Evolutionary conservation across 2,888 invertebrate genomes (phyloP), one percentile per base, ranked within the genome.

Genomic region (Aphelenchoides bicaudatus): DNA sequence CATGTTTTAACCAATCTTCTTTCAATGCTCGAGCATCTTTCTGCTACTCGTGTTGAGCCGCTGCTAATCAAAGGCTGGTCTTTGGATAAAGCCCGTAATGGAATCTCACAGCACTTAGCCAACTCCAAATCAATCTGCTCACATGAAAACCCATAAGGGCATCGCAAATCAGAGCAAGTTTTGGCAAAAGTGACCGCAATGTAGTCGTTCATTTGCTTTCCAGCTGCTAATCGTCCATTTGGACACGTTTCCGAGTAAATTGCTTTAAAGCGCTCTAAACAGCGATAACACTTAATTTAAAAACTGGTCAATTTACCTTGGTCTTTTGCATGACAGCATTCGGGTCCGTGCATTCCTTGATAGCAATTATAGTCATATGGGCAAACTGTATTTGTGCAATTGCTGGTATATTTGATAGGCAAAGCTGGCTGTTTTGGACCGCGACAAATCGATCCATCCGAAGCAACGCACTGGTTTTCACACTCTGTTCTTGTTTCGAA

Each of bases 401-500:
- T 39, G 16, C 16, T 10, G 13, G 39, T 59, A 16, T 30, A 13
- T 16, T 61, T 39, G 25, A 51, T 16, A n/a, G 52, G 37, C 16
- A 34, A 37, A 10, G 25, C 38, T 25, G 52, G 2, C 28, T 19
- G 37, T 37, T 37, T 4, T 16, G 19, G 37, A 16, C 37, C 37
- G 38, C 52, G 43, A n/a, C 43, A 43, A n/a, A n/a, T 10, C 21
- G 25, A 21, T 16, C 34, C 16, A 34, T 28, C 10, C 37, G 49
- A 46, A n/a, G 37, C 21, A 4, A 25, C 6, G 34, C 72, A 73
- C 31, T 64, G 39, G 25, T 43, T 46, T 38, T 65, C 63, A 56
- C 72, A 73, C 37, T 73, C 72, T 10, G 66, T 62, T 37, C 53
- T 52, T 39, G 59, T 64, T 16, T 59, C 52, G 66, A 71, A 74